These are phyloP conservation scores for Astreopora myriophthalma DNA, from an alignment of 64 coral and sea anemone species.

Conservation along the genomic window DNA sequence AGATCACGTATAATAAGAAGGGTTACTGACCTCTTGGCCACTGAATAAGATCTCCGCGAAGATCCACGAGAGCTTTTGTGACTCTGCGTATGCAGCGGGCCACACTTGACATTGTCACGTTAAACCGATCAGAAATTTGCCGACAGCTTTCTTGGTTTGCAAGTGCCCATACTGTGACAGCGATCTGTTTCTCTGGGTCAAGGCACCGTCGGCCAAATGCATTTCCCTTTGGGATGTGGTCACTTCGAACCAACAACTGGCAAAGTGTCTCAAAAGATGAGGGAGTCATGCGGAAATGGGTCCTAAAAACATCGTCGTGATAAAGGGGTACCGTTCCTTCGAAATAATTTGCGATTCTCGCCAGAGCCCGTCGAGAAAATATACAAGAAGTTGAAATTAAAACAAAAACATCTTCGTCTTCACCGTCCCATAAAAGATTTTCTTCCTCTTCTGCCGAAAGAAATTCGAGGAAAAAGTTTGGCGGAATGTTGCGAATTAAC, in stretches of 20 bases:
- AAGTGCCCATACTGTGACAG: not conserved
- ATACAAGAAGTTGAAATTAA: not conserved
- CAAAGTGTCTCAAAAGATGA: not conserved
- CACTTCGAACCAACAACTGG: not conserved
- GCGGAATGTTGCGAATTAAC: too few species aligned
- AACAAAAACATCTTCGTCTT: too few species aligned
- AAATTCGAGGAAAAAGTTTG: too few species aligned
- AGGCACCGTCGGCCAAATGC: not conserved
- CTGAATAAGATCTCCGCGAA: not conserved
- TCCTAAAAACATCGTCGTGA: not conserved
- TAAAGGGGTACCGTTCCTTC: not conserved
- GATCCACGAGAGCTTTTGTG: not conserved
- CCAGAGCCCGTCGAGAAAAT: not conserved
- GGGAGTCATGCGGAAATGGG: not conserved
- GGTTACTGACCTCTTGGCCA: slow-evolving; percentile 11
- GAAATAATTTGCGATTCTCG: not conserved
- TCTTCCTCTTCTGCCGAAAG: too few species aligned
- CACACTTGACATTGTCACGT: slow-evolving; percentile 7
- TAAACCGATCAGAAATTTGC: not conserved
- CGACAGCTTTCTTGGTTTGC: slow-evolving; percentile 6
- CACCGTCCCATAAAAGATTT: too few species aligned
- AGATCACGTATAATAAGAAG: not conserved
- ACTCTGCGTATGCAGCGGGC: not conserved
- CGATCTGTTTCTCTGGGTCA: not conserved
- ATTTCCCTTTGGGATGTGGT: slow-evolving; percentile 22